These are phyloP conservation scores for Corvus cornix DNA, from an alignment of 2,113 vertebrate genomes.

Conservation along the genomic window DNA sequence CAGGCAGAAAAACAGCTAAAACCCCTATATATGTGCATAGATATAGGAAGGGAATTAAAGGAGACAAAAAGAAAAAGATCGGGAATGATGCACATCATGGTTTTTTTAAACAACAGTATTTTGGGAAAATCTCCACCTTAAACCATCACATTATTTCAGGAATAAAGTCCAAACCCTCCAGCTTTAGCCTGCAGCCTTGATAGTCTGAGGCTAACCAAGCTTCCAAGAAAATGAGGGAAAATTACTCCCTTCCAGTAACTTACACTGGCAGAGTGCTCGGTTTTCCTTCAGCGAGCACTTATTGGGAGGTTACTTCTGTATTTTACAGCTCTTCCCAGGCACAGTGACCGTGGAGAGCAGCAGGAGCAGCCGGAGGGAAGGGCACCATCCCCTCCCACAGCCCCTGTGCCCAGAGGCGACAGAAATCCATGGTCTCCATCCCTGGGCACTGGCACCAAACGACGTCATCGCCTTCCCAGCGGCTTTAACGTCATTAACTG, in stretches of 20 bases:
- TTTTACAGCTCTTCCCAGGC: not conserved
- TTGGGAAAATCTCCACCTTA: not conserved
- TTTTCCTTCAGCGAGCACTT: not conserved
- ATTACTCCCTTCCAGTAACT: constrained; percentile 21
- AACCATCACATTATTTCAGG: not conserved
- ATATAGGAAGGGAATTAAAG: not conserved
- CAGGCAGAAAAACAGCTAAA: not conserved
- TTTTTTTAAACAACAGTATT: not conserved
- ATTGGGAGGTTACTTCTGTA: not conserved
- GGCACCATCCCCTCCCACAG: not conserved
- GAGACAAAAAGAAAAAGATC: not conserved
- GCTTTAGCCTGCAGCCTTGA: not conserved
- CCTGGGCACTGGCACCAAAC: not conserved
- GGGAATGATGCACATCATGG: fast-evolving
- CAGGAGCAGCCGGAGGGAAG: not conserved
- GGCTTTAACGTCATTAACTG: not conserved
- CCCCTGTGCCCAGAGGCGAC: not conserved
- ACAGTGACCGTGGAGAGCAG: not conserved
- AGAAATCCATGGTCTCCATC: fast-evolving
- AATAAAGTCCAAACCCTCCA: not conserved
- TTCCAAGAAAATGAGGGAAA: constrained; percentile 19
- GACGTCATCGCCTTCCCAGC: constrained; percentile 12
- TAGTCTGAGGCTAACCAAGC: not conserved
- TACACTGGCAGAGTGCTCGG: not conserved
- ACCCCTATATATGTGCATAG: not conserved